These are phyloP conservation scores for Dipodomys ordii DNA, from an alignment of 2,113 vertebrate species.

Conservation along the genomic window DNA sequence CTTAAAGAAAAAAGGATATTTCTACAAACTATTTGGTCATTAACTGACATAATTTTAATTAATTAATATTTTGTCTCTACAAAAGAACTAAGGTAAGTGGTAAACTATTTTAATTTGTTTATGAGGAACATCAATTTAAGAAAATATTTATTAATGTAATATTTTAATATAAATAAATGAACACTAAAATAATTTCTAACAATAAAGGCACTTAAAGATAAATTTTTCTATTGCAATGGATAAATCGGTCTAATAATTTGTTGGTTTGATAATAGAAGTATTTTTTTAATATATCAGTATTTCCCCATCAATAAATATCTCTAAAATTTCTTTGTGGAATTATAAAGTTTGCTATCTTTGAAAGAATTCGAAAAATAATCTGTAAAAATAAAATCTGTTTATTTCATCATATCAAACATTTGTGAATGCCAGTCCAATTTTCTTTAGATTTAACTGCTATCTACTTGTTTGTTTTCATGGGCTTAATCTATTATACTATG, in stretches of 20 bases:
- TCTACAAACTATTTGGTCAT: slow-evolving; percentile 7
- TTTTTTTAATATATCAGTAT: not conserved
- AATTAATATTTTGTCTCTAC: slow-evolving; percentile 5
- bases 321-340: not conserved
- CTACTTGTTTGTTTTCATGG: not conserved
- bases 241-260: not conserved
- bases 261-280: slow-evolving; percentile 8
- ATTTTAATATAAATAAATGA: slow-evolving; percentile 39
- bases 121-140: not conserved
- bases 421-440: slow-evolving; percentile 10
- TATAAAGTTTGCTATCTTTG: not conserved
- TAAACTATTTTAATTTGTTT: not conserved
- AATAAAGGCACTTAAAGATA: not conserved
- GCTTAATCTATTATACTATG: slow-evolving; percentile 26
- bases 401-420: not conserved
- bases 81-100: slow-evolving; percentile 10
- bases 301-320: not conserved
- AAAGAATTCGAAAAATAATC: slow-evolving; percentile 32
- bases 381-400: not conserved
- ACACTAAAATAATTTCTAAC: slow-evolving; percentile 8
- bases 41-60: slow-evolving; percentile 6
- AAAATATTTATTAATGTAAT: slow-evolving; percentile 8
- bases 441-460: slow-evolving; percentile 45
- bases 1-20: not conserved
- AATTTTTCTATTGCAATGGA: not conserved